Percentiles rank a stretch among this genome's conserved stretches.
Conservation (phyloP, 2,797 vertebrate species). For the Anas capensis region DNA sequence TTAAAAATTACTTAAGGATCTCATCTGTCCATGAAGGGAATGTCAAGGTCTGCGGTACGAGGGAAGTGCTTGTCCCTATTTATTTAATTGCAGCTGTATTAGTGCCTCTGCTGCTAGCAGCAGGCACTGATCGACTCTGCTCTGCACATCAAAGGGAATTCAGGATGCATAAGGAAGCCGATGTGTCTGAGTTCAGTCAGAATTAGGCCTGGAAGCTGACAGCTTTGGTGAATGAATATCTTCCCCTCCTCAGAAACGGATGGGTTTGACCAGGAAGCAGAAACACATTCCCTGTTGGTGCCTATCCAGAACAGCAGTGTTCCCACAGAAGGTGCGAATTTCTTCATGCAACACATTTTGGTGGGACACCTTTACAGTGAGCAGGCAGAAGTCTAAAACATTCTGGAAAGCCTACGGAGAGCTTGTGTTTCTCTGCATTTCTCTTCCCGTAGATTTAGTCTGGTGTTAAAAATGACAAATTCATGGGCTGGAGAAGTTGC, state of each 20-base stretch:
- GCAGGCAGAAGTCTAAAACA: background rate
- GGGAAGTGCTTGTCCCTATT: background rate
- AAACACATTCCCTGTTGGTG: background rate
- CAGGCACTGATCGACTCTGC: background rate
- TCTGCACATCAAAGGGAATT: background rate
- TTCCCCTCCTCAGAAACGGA: background rate
- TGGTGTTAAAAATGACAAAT: background rate
- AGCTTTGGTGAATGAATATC: background rate
- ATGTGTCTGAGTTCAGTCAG: background rate
- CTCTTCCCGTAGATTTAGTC: background rate
- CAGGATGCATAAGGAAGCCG: background rate
- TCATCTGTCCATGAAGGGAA: constrained; percentile 5
- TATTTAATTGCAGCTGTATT: background rate
- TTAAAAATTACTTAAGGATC: constrained; percentile 30
- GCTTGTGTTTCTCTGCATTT: rapidly evolving
- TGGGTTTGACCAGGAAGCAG: background rate
- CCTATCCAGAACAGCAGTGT: background rate
- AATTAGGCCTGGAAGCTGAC: background rate
- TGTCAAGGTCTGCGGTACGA: background rate
- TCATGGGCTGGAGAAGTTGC: background rate
- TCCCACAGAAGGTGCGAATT: background rate
- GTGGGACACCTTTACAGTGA: background rate
- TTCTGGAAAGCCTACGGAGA: background rate
- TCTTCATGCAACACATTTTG: background rate
- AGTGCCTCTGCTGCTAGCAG: background rate